Conservation (phyloP, 1,140 invertebrate genomes). For the Aphaenogaster floridana region DNA sequence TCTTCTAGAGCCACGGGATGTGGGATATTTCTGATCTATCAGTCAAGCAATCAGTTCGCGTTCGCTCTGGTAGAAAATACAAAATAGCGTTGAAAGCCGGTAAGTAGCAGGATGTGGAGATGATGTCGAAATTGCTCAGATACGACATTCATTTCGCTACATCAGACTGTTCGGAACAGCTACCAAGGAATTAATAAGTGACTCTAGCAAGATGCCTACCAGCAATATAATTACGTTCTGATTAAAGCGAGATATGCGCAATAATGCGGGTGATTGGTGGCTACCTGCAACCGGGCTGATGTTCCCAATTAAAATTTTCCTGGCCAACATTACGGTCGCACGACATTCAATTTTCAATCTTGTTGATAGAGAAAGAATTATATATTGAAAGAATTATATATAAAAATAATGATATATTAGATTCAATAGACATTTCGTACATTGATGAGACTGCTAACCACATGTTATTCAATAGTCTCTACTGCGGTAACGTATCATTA, state of each 20-base stretch:
- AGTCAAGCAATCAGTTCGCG: constrained; percentile 38
- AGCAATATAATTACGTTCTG: constrained; percentile 48
- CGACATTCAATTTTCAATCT: constrained; percentile 21
- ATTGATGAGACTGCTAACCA: not conserved
- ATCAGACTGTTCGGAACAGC: constrained; percentile 5
- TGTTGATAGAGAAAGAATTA: not conserved
- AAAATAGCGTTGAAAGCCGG: constrained; percentile 32
- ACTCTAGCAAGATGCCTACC: constrained; percentile 29
- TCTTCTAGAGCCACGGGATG: constrained; percentile 31
- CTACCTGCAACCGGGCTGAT: constrained; percentile 25
- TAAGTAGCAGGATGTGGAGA: not conserved
- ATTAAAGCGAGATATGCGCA: constrained; percentile 33
- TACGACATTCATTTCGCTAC: constrained; percentile 36
- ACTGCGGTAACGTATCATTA: not conserved
- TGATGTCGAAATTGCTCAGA: constrained; percentile 42
- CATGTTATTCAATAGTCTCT: not conserved
- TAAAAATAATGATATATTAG: not conserved
- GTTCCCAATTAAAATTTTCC: constrained; percentile 41
- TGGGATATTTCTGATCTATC: constrained; percentile 48
- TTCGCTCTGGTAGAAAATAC: constrained; percentile 18
- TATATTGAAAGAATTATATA: too few relatives aligned
- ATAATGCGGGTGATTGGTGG: constrained; percentile 35
- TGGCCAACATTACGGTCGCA: not conserved
- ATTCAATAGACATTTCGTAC: constrained; percentile 7
- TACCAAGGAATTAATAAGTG: constrained; percentile 44